Base-by-base conservation (phyloP, 1,140 invertebrate species). In the Drosophila ogumai region DNA sequence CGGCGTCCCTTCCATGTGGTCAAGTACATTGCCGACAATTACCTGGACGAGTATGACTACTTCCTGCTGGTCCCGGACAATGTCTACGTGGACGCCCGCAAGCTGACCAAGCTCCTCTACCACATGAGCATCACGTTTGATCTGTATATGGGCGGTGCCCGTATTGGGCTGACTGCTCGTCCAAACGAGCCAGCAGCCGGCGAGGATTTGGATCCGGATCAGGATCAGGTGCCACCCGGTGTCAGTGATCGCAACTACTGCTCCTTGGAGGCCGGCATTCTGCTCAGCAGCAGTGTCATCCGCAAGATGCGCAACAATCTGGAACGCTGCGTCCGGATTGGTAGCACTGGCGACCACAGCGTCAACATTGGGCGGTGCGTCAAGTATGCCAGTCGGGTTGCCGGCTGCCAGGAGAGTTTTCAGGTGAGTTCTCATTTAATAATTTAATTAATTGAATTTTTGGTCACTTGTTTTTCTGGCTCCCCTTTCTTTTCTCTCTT, bases 11-110 rank as follows among this genome's bases (percentile, higher is more conserved):
- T 97, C 92, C 96, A 98, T 86, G 94, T 97, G 6, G 93, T 99
- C 28, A 98, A 98, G 91, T 98, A 99, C 85, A 95, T 99, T 7
- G 95, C 95, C 17, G 97, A 98, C 68, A 97, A 98, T 91, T 98
- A 97, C 93, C 91, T 97, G 10, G 95, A 98, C 58, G 96, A 96
- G 68, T 99, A 96, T 93, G 97, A 99, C 93, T 99, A 96, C 92
- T 98, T 98, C 93, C 96, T 97, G 87, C 93, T 99, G 31, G 94
- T 96, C 3, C 96, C 96, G 31, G 98, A 99, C 93, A 94, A 94
- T 12, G 96, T 95, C 8, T 98, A 96, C 90, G 93, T 98, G 17
- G 96, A 98, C 91, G 96, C 95, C 0, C 94, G 95, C 59, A 94
- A 94, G 78, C 91, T 98, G 15, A 93, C 94, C 58, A 93, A 96